A percentile compares a stretch with the other conserved stretches of the same genome.
Conservation (phyloP, 1,140 invertebrate species). For the Drosophila nannoptera region DNA sequence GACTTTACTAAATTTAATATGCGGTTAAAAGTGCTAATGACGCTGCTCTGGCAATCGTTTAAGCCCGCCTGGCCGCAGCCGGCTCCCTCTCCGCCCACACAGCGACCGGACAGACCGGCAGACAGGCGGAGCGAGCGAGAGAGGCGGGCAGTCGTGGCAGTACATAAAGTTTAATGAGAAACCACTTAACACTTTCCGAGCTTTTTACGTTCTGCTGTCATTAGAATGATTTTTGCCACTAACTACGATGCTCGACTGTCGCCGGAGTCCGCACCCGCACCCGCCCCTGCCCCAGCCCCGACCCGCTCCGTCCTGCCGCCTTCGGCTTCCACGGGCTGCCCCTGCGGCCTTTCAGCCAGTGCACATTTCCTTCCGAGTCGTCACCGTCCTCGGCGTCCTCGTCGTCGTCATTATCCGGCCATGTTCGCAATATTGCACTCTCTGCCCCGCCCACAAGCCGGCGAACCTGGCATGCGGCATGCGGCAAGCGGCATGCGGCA, state of each 20-base stretch:
- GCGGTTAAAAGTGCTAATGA: slow-evolving; percentile 78
- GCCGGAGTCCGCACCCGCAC: too few species aligned
- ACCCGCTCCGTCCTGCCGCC: background rate
- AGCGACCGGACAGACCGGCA: slow-evolving; percentile 19
- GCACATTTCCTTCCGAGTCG: slow-evolving; percentile 60
- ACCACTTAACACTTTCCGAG: slow-evolving; percentile 78
- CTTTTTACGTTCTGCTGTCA: slow-evolving; percentile 77
- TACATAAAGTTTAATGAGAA: slow-evolving; percentile 79
- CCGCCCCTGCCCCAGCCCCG: too few species aligned
- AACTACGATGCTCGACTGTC: slow-evolving; percentile 58
- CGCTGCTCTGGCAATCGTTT: slow-evolving; percentile 70
- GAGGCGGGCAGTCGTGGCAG: slow-evolving; percentile 37
- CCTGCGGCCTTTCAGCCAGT: slow-evolving; percentile 54
- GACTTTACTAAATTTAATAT: slow-evolving; percentile 76
- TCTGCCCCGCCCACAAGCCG: slow-evolving; percentile 44
- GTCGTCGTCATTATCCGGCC: slow-evolving; percentile 66
- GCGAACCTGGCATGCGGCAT: slow-evolving; percentile 39
- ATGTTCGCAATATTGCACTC: slow-evolving; percentile 78
- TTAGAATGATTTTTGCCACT: slow-evolving; percentile 78
- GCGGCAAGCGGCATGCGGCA: slow-evolving; percentile 53
- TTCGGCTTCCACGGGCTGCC: slow-evolving; percentile 31
- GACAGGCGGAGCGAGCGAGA: background rate
- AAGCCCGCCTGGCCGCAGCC: slow-evolving; percentile 37
- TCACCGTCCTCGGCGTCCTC: slow-evolving; percentile 7
- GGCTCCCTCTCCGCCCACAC: slow-evolving; percentile 40